Percentiles rank a stretch among this genome's conserved stretches.
Conservation (phyloP, 2,797 vertebrate genomes). For the Pyrocephalus nanus region DNA sequence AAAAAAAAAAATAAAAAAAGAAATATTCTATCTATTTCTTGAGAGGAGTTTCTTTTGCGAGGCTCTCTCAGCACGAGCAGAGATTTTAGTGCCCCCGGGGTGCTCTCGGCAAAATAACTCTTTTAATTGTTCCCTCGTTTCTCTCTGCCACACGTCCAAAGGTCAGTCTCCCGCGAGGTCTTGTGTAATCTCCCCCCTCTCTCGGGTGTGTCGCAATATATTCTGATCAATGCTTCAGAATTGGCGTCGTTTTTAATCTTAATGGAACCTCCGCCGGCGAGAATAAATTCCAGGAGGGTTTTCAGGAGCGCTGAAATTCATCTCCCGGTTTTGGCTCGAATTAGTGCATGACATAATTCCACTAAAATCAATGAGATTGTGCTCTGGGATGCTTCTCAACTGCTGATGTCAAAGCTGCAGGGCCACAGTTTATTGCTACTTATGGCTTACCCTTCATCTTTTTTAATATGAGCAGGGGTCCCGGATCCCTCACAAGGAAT, state of each 20-base stretch:
- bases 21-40: neutral
- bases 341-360: slow-evolving; percentile 27
- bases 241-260: neutral
- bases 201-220: neutral
- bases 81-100: neutral
- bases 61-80: neutral
- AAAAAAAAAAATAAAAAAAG: neutral
- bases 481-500: neutral
- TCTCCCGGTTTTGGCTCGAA: neutral
- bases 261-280: neutral
- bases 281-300: neutral
- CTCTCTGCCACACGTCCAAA: neutral
- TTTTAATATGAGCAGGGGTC: neutral
- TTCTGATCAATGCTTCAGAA: neutral
- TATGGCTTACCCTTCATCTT: neutral
- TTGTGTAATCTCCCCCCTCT: neutral
- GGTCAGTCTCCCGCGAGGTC: neutral
- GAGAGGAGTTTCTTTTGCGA: neutral
- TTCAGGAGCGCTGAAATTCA: neutral
- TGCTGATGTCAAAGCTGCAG: neutral
- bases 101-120: slow-evolving; percentile 26
- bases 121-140: neutral
- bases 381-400: neutral
- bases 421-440: neutral
- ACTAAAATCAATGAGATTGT: slow-evolving; percentile 28